Evolutionary conservation across 1,140 invertebrate species (phyloP).

Genomic region (Aleiodes sp.): DNA sequence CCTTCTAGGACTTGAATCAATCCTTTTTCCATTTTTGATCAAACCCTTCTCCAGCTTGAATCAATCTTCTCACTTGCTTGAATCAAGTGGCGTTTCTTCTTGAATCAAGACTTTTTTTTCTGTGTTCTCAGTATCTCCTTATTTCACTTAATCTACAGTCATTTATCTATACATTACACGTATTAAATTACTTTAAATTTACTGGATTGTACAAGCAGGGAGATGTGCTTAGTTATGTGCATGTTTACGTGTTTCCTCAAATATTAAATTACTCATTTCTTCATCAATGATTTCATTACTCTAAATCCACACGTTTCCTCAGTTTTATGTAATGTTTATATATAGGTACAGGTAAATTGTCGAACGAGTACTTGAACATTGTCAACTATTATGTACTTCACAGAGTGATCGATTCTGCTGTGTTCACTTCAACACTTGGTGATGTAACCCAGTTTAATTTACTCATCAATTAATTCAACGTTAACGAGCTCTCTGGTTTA

Average conservation of each 20-base stretch:
- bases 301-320: too few relatives aligned
- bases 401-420: background rate
- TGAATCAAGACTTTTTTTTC: too few relatives aligned
- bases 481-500: background rate
- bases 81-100: too few relatives aligned
- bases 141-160: background rate
- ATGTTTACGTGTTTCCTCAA: background rate
- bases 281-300: background rate
- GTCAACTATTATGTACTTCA: too few relatives aligned
- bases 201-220: slow-evolving; percentile 28
- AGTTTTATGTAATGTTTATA: background rate
- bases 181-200: slow-evolving; percentile 7
- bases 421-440: too few relatives aligned
- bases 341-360: background rate
- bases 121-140: background rate
- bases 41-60: too few relatives aligned
- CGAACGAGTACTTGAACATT: background rate
- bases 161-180: slow-evolving; percentile 5
- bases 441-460: background rate
- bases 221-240: slow-evolving; percentile 15
- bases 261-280: background rate
- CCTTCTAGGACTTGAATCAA: too few relatives aligned
- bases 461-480: background rate
- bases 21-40: too few relatives aligned
- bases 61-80: too few relatives aligned